These are phyloP conservation scores for Craniophora ligustri DNA, from an alignment of 2,888 invertebrate genomes.

Conservation along the genomic window DNA sequence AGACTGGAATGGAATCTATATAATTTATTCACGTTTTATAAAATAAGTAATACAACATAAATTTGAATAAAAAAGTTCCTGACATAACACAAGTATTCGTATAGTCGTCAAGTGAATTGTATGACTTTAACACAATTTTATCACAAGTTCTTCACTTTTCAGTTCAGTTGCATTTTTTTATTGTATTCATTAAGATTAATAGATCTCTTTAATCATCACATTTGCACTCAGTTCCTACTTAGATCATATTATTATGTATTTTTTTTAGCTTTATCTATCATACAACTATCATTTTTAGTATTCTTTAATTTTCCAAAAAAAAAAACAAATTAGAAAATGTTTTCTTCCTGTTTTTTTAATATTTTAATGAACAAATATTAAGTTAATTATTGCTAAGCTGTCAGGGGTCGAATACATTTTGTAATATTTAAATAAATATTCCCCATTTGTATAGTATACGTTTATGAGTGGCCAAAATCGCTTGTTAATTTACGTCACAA, in stretches of 20 bases:
- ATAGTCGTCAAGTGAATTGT: conserved; percentile 44
- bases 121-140: conserved; percentile 31
- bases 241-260: conserved; percentile 78
- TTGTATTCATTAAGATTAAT: conserved; percentile 74
- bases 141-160: conserved; percentile 53
- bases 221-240: conserved; percentile 87
- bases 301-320: conserved; percentile 43
- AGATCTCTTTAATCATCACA: conserved; percentile 83
- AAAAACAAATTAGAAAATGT: conserved; percentile 79
- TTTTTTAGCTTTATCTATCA: conserved; percentile 76
- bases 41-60: conserved; percentile 41
- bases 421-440: conserved; percentile 56
- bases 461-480: conserved; percentile 83
- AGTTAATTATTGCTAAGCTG: conserved; percentile 63
- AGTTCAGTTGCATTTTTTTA: conserved; percentile 81
- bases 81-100: conserved; percentile 51
- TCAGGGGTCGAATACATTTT: conserved; percentile 72
- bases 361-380: conserved; percentile 55
- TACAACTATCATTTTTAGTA: conserved; percentile 58
- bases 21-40: conserved; percentile 45
- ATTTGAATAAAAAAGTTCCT: conserved; percentile 61
- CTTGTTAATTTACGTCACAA: conserved; percentile 68
- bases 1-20: conserved; percentile 41
- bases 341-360: conserved; percentile 69
- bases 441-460: conserved; percentile 63